A percentile compares a stretch with the other conserved stretches of the same genome.
These are phyloP conservation scores for Darevskia mixta DNA, from an alignment of 2,797 vertebrate genomes.

Conservation along the genomic window DNA sequence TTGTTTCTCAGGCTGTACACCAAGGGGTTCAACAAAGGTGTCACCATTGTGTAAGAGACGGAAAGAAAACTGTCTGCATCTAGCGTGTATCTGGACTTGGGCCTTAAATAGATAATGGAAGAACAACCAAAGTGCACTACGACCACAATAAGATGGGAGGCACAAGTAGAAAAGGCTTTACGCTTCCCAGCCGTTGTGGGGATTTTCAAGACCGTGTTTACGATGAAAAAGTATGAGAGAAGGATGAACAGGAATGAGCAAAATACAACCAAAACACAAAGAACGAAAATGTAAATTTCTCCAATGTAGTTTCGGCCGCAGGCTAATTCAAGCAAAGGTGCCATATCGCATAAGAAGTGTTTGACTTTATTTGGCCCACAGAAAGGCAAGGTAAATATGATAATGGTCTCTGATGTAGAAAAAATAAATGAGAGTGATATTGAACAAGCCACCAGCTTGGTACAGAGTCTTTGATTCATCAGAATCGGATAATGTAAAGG, in stretches of 20 bases:
- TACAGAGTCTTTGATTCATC: constrained; percentile 53
- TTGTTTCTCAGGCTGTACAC: constrained; percentile 65
- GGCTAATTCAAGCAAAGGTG: constrained; percentile 51
- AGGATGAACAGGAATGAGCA: constrained; percentile 59
- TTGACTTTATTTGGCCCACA: constrained; percentile 33
- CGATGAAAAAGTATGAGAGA: constrained; percentile 52
- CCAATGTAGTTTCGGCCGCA: constrained; percentile 55
- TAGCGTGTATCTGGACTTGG: constrained; percentile 48
- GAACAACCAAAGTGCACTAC: constrained; percentile 63
- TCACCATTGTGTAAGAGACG: constrained; percentile 66
- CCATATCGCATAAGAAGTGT: constrained; percentile 62
- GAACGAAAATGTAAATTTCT: constrained; percentile 54
- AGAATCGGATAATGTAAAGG: constrained; percentile 57
- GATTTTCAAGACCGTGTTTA: constrained; percentile 59
- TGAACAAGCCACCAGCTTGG: constrained; percentile 43
- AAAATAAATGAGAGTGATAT: constrained; percentile 46
- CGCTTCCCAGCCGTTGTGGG: constrained; percentile 30
- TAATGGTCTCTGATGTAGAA: constrained; percentile 43
- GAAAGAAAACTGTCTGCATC: constrained; percentile 64
- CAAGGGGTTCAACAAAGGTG: constrained; percentile 65
- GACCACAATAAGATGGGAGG: constrained; percentile 62
- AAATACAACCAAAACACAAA: constrained; percentile 59
- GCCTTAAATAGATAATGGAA: constrained; percentile 67
- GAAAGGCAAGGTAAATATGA: constrained; percentile 56
- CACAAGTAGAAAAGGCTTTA: constrained; percentile 71